Evolutionary conservation across 2,888 invertebrate species (phyloP), one percentile per base, ranked within the genome.

Genomic region (Pollenia labialis): DNA sequence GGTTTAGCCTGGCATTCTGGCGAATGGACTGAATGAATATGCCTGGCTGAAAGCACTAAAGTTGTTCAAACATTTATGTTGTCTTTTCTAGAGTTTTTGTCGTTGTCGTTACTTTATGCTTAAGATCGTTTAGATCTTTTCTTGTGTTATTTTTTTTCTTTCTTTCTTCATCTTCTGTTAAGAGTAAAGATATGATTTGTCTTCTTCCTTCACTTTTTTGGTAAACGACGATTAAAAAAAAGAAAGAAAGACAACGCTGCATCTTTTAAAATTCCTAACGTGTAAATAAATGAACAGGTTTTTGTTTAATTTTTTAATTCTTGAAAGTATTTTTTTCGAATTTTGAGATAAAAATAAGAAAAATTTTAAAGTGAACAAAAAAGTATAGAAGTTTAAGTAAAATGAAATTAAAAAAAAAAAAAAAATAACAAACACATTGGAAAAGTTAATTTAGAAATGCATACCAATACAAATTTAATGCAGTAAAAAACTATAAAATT

Each of bases 261-360:
- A 85, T 87, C 81, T 81, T 82, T 76, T 12, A 66, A 81, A 81
- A 87, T 87, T 87, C 87, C 84, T 81, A 84, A 84, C 76, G 84
- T 77, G 80, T 83, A 83, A 81, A 83, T 75, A 83, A 84, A 72
- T 64, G 84, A 87, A 87, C 87, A 87, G 87, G 87, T 87, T 87
- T 87, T 62, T 52, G 42, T 81, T 81, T 52, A 23, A 76, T 82
- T 18, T 69, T n/a, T 50, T 42, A 44, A 52, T 52, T 32, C n/a
- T 23, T 32, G 32, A 32, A 23, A 14, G 11, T 16, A 42, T 64
- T 14, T 23, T 14, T 44, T 69, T 50, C 8, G 10, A 46, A 62
- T 62, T 80, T 32, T 54, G 8, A 77, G 60, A 52, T 54, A 80
- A 62, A 75, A 44, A 40, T 18, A 75, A 44, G 52, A 44, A 76